Evolutionary conservation across 2,888 invertebrate species (phyloP), one percentile per base, ranked within the genome.

Genomic region (Andrena minutula): DNA sequence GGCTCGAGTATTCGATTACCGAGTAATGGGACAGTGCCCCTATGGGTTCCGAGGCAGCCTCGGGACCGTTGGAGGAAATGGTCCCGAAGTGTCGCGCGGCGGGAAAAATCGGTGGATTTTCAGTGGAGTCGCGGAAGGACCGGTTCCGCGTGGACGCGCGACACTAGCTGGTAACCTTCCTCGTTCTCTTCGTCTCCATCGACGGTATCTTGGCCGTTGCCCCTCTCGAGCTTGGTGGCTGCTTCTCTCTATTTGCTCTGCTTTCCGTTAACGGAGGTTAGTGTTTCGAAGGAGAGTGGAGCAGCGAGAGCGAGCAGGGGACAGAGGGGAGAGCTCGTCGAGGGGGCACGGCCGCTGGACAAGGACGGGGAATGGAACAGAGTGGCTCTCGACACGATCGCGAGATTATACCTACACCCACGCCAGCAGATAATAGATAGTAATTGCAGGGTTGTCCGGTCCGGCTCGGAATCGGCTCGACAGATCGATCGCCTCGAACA

Each of bases 331-430:
- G 35, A 10, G n/a, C 26, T 20, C 10, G 51, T 10, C 12, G 32
- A 75, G 75, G 41, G 61, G 75, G 32, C 20, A 6, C 23, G 8
- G 35, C 35, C 77, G 70, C 64, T 64, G 82, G 66, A 58, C 73
- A 78, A 70, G 73, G 73, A 82, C 66, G 68, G 51, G 63, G 69
- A 70, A 72, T 74, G 49, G 72, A 75, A 73, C 63, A 69, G 83
- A 86, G 77, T 77, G 84, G 86, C 82, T 83, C 90, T 91, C 92
- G 91, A 91, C 92, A 89, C 90, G 92, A 93, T 92, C 90, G 86
- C 89, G 89, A 91, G 92, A 93, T 93, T 92, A 90, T 90, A 90
- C 87, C 90, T 91, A 91, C 92, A 91, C 91, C 91, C 92, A 92
- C 92, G 90, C 92, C 88, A 80, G 75, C 84, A 89, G 89, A 91